Evolutionary conservation across 2,113 vertebrate species (phyloP), one percentile per base, ranked within the genome.

Genomic region (Antennarius striatus): DNA sequence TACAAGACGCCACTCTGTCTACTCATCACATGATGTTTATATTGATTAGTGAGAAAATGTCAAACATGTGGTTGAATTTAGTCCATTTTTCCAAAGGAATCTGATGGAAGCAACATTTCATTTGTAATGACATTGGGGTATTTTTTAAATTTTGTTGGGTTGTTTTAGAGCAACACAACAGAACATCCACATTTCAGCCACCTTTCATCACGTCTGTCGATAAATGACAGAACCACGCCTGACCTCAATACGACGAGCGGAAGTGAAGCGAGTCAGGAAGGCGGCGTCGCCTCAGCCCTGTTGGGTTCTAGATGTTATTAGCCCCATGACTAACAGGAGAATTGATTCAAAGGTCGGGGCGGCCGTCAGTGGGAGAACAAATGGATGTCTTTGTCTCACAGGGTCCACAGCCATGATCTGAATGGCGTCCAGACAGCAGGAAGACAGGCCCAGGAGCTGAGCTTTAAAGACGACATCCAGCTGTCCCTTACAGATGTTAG

Each of bases 351-450:
- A 78, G 59, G 73, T 65, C 68, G 49, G 43, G 46, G 4, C 12
- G 42, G 7, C 64, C 46, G 55, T 76, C 63, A 22, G 60, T 6
- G 40, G 48, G 56, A 17, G 73, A 78, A 54, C 86, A 83, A 69
- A 72, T 15, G 30, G 45, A 62, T 3, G 43, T 83, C 73, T 86
- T 79, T 86, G 75, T 88, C 69, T 64, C 59, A 17, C 79, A 91
- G 88, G 59, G 79, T 86, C 52, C 70, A 36, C 63, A 22, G 30
- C 39, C 75, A 82, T 71, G 63, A 53, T 72, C 77, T 75, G 80
- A 86, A 81, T 60, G 84, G 56, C 68, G 75, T 86, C 69, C 88
- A 89, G 74, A 71, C 73, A 53, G 75, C 81, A 75, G 82, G 70
- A 74, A 83, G 65, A 72, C 77, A 75, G 45, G 73, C 62, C 75